These are phyloP conservation scores for Ochotona princeps DNA, from an alignment of 2,113 vertebrate genomes.

Conservation along the genomic window DNA sequence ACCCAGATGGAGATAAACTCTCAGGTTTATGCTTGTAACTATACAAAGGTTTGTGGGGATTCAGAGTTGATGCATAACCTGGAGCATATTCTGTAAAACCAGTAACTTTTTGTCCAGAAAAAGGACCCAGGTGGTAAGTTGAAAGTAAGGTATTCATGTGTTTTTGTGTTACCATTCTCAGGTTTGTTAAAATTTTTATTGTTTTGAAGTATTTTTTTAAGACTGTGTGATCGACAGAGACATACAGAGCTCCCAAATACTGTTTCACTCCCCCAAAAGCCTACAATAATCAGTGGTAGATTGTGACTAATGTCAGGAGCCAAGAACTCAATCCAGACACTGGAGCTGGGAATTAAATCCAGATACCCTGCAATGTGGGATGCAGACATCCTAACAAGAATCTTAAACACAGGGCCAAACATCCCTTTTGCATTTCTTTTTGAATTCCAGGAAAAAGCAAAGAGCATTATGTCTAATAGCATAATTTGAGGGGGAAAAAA, in stretches of 20 bases:
- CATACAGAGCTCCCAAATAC: too few species aligned
- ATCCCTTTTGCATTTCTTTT: neutral
- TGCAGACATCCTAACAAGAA: too few species aligned
- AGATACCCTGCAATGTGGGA: too few species aligned
- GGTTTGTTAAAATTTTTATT: neutral
- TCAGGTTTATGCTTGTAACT: neutral
- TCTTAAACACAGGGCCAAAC: too few species aligned
- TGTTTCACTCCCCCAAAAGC: too few species aligned
- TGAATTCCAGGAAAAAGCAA: neutral
- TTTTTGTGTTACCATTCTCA: neutral
- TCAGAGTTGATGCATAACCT: too few species aligned
- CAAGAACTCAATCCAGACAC: too few species aligned
- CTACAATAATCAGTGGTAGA: too few species aligned
- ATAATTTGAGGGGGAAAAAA: neutral
- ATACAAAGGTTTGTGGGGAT: fast-evolving
- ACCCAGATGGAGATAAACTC: neutral
- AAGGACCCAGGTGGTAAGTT: neutral
- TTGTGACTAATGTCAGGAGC: too few species aligned
- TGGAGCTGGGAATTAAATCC: too few species aligned
- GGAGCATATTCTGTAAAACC: neutral
- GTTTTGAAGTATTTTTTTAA: neutral
- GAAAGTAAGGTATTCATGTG: neutral
- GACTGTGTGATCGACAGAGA: too few species aligned
- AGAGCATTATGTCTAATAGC: neutral
- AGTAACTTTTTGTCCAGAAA: neutral